Conservation (phyloP, 2,797 vertebrate species). For the Lacerta agilis region DNA sequence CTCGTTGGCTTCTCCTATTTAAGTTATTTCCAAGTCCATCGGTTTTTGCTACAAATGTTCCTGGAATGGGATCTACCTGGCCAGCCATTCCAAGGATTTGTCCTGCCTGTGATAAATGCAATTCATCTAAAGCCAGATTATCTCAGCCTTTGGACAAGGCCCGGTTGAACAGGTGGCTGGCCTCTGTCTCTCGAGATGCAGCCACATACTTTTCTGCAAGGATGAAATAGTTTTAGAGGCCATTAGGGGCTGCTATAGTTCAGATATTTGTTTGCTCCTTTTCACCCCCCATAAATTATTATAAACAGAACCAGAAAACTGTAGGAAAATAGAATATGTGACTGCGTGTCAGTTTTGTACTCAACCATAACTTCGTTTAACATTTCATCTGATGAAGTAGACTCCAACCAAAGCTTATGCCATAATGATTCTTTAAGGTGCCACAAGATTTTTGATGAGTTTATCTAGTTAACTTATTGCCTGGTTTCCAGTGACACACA, state of each 20-base stretch:
- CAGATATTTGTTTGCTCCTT: constrained; percentile 3
- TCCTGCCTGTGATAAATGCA: constrained; percentile 35
- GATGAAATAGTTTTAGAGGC: constrained; percentile 22
- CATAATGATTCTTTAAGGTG: too few relatives aligned
- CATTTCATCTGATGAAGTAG: too few relatives aligned
- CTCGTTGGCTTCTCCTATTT: constrained; percentile 22
- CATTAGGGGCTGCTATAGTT: not conserved
- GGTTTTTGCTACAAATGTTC: constrained; percentile 31
- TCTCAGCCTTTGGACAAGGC: not conserved
- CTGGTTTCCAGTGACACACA: not conserved
- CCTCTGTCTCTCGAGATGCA: constrained; percentile 15
- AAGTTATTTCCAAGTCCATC: constrained; percentile 25
- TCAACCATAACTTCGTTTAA: too few relatives aligned
- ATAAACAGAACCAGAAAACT: not conserved
- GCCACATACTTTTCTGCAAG: not conserved
- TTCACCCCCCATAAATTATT: constrained; percentile 22
- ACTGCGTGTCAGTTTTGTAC: not conserved
- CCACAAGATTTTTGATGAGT: too few relatives aligned
- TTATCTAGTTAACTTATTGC: not conserved
- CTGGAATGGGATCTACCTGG: constrained; percentile 27
- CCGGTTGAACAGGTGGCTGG: not conserved
- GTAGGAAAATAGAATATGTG: not conserved
- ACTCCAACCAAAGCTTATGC: too few relatives aligned
- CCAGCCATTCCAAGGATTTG: not conserved
- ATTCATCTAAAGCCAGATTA: constrained; percentile 28